phyloP scores from a whole-genome alignment of 2,888 invertebrate species.

The Caenorhabditis sp. region DNA sequence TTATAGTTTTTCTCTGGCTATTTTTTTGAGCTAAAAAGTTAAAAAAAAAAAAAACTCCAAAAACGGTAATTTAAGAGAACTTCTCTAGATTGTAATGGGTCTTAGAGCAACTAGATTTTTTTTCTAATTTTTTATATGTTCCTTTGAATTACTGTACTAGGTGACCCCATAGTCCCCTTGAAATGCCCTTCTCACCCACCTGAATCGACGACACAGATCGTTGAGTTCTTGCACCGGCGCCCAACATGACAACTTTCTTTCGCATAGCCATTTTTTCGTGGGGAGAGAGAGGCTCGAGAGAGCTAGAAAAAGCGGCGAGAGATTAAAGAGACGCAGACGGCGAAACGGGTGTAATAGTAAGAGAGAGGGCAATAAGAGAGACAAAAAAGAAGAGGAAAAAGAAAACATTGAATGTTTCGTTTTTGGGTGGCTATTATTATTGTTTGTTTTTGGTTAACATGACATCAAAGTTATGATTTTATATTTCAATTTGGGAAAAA shows the following conservation, averaged over 20 bases:
- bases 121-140: neutral
- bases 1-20: too few relatives aligned
- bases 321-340: conserved; percentile 12
- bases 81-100: too few relatives aligned
- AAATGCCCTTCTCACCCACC: too few relatives aligned
- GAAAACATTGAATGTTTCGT: neutral
- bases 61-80: too few relatives aligned
- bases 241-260: conserved; percentile 49
- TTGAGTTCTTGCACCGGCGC: conserved; percentile 54
- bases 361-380: neutral
- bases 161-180: too few relatives aligned
- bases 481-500: too few relatives aligned
- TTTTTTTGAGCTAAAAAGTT: too few relatives aligned
- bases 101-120: too few relatives aligned
- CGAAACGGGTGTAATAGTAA: neutral
- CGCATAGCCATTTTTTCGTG: conserved; percentile 26
- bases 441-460: too few relatives aligned
- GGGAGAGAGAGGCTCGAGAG: neutral
- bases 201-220: conserved; percentile 54
- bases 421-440: neutral
- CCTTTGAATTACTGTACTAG: too few relatives aligned
- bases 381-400: conserved; percentile 21
- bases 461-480: too few relatives aligned
- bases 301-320: conserved; percentile 12
- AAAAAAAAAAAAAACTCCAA: too few relatives aligned